Evolutionary conservation across 2,797 vertebrate species (phyloP), one percentile per base, ranked within the genome.

Genomic region (Schizopygopsis malacanthus): DNA sequence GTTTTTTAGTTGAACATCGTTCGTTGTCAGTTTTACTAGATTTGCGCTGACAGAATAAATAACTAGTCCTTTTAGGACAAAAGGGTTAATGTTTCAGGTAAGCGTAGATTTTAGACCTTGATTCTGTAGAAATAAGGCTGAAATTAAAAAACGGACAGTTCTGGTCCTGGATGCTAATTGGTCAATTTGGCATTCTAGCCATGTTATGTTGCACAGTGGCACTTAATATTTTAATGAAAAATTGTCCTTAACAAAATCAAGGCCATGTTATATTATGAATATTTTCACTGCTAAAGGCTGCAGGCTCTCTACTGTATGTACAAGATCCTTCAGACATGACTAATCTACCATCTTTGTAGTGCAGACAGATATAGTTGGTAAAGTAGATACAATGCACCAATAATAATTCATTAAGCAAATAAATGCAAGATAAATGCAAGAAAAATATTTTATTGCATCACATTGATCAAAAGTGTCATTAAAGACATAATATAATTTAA

Each of bases 1-100:
- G 15, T 52, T 63, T 72, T 65, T 39, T 61, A 65, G 59, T 41
- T 52, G 22, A 67, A 47, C 65, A 43, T 83, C 28, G 37, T 65
- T 65, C 45, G 52, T 52, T 52, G 61, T 84, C 61, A 77, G 10
- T 45, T 67, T 52, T 33, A 39, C 9, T 13, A 63, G 13, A 65
- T 83, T 33, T 83, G 59, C 18, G 33, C 28, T 37, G 28, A 4
- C 22, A 70, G 67, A 47, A 65, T 22, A n/a, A 79, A n/a, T 61
- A n/a, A 61, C 22, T 43, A 43, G 9, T 45, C 67, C 22, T 50
- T 69, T 28, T 52, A 56, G 16, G 15, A 39, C 16, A 71, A 52
- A 54, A 54, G 15, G 9, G 50, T 20, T 72, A 20, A 56, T 43
- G 18, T 63, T 22, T 43, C 20, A 63, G 41, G 52, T 7, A 76